These are phyloP conservation scores for Portunus trituberculatus DNA, from an alignment of 1,140 invertebrate species.

Conservation along the genomic window DNA sequence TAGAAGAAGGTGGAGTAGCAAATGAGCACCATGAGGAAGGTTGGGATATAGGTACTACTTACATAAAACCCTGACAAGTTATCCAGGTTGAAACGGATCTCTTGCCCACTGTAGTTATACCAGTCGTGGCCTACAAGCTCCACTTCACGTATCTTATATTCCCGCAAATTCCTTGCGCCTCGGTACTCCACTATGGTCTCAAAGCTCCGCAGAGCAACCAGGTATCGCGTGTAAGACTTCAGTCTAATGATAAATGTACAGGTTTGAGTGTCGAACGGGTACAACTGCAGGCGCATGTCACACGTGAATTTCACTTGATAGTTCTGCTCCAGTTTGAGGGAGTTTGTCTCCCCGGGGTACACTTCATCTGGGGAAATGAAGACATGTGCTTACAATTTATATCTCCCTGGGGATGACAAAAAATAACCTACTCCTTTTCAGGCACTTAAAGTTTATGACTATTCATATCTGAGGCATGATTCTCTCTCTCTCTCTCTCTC, in stretches of 20 bases:
- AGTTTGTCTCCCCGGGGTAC: slow-evolving; percentile 72
- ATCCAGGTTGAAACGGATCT: slow-evolving; percentile 63
- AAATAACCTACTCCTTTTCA: no score
- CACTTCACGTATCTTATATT: slow-evolving; percentile 61
- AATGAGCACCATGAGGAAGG: slow-evolving; percentile 77
- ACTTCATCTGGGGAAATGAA: slow-evolving; percentile 68
- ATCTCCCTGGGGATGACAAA: no score
- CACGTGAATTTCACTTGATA: slow-evolving; percentile 66
- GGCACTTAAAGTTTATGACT: no score
- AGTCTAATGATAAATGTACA: slow-evolving; percentile 69
- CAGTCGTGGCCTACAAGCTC: slow-evolving; percentile 62
- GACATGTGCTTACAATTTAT: no score
- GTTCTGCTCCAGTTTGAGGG: slow-evolving; percentile 74
- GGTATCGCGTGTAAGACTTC: slow-evolving; percentile 66
- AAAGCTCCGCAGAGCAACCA: slow-evolving; percentile 62
- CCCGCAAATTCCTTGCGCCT: slow-evolving; percentile 69
- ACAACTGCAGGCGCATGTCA: slow-evolving; percentile 70
- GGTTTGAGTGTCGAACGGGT: slow-evolving; percentile 75
- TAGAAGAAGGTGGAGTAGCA: slow-evolving; percentile 75
- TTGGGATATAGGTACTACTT: slow-evolving; percentile 75
- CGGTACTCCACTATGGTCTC: slow-evolving; percentile 57
- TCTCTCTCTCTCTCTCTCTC: no score
- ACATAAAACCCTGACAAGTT: slow-evolving; percentile 76
- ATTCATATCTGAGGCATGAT: no score
- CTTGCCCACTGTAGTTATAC: slow-evolving; percentile 70